These are phyloP conservation scores for Drosophila virilis DNA, from an alignment of 1,140 invertebrate species.

Conservation along the genomic window DNA sequence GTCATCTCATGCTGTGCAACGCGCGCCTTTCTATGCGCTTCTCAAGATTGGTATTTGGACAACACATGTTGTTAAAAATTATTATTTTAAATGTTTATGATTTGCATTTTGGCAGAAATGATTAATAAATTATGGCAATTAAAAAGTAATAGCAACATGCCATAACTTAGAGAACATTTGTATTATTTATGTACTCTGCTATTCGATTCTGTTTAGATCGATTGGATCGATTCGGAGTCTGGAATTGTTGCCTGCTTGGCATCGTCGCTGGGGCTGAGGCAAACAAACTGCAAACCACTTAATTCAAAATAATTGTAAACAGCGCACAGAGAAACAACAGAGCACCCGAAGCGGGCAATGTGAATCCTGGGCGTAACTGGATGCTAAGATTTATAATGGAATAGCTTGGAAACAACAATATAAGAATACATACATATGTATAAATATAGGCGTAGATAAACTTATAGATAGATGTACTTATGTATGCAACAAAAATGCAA, in stretches of 20 bases:
- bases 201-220: conserved; percentile 11
- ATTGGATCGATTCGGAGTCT: conserved; percentile 1
- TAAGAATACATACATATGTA: not conserved
- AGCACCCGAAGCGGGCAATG: conserved; percentile 18
- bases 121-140: conserved; percentile 41
- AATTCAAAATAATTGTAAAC: conserved; percentile 78
- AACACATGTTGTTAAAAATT: not conserved
- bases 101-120: conserved; percentile 11
- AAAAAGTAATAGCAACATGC: conserved; percentile 41
- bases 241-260: conserved; percentile 1
- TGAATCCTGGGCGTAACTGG: conserved; percentile 68
- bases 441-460: conserved; percentile 1
- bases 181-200: conserved; percentile 50
- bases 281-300: conserved; percentile 52
- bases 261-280: not conserved
- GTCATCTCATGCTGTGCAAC: not conserved
- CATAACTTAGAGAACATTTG: conserved; percentile 21
- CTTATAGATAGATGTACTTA: not conserved
- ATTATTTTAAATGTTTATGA: conserved; percentile 33
- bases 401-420: conserved; percentile 5
- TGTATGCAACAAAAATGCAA: conserved; percentile 36
- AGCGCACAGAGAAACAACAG: conserved; percentile 53
- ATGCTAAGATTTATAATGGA: conserved; percentile 67
- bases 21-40: conserved; percentile 1
- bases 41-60: not conserved